Base-by-base conservation (phyloP, 2,888 invertebrate species). In the Coleophora flavipennella region DNA sequence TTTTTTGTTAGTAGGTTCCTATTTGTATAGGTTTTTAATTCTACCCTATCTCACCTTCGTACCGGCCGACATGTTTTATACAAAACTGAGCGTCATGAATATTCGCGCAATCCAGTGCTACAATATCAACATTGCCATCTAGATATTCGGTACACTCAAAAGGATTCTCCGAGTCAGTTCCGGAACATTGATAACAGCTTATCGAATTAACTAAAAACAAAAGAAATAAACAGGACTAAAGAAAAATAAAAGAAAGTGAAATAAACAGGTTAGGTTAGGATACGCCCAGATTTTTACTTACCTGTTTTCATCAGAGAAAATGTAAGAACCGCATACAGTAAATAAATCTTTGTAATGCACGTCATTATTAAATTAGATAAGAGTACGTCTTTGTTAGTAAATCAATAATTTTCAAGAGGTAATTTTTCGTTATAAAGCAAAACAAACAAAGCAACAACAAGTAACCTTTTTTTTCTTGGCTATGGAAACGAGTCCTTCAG, bases 1-100 rank as follows among this genome's bases (percentile, higher is more conserved):
- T n/a, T n/a, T n/a, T n/a, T n/a, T 32, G 40, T 34, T n/a, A 34
- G 8, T 12, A 35, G 20, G 20, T 20, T 4, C 20, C 6, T 20
- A 4, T 20, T 20, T 20, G 20, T 20, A 27, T 20, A 20, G 6
- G 20, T 20, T 4, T 4, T 3, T 20, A 20, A 4, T 20, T 20
- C 20, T 20, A 4, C 32, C 1, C 2, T n/a, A 35, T 57, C 76
- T 85, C 86, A 93, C 94, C 95, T 92, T 94, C 95, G 59, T 88
- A 94, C 64, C 97, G 89, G 49, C 97, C 97, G 44, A 94, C 92
- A 62, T 95, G 94, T 85, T 98, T 98, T 54, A 98, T 89, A 76
- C 98, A 98, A 74, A 90, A 97, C 59, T 90, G 88, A 11, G 97
- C 96, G 50, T 89, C 91, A 67, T 93, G 94, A 44, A 97, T 93